Evolutionary conservation across 2,797 vertebrate species (phyloP).

Genomic region (Clarias platycephalus): DNA sequence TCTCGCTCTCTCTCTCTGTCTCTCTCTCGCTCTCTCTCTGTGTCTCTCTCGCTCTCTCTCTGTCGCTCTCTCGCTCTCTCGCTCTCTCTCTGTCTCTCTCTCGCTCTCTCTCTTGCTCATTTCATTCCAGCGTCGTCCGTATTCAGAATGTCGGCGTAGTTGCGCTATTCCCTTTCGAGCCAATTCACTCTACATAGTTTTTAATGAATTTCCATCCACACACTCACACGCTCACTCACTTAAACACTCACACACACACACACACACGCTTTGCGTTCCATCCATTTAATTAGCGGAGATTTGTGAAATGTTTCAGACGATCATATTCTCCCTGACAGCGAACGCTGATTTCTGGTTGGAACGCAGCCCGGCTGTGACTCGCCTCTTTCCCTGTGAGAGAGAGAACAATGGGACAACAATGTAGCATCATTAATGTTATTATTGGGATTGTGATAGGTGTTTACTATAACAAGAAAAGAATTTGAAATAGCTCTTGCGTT

Average conservation of each 20-base stretch:
- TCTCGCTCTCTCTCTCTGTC: neutral
- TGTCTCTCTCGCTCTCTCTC: no score
- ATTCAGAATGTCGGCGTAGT: neutral
- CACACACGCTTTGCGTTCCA: neutral
- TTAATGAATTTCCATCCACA: slow-evolving; percentile 1
- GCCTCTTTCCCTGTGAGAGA: neutral
- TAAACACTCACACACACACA: neutral
- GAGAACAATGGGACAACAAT: neutral
- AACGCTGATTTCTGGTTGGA: neutral
- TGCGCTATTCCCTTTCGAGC: neutral
- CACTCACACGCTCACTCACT: no score
- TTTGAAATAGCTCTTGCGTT: neutral
- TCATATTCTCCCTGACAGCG: neutral
- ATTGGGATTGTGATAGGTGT: neutral
- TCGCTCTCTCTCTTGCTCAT: neutral
- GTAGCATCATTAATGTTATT: neutral
- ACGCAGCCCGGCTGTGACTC: neutral
- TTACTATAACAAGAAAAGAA: neutral
- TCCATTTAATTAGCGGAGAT: neutral
- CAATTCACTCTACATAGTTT: neutral
- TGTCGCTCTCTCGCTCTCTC: no score
- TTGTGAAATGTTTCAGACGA: neutral
- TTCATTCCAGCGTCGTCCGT: neutral
- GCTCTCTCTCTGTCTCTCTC: neutral
- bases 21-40: neutral